Evolutionary conservation across 1,140 invertebrate genomes (phyloP).

Genomic region (Chironomus striatipennis): DNA sequence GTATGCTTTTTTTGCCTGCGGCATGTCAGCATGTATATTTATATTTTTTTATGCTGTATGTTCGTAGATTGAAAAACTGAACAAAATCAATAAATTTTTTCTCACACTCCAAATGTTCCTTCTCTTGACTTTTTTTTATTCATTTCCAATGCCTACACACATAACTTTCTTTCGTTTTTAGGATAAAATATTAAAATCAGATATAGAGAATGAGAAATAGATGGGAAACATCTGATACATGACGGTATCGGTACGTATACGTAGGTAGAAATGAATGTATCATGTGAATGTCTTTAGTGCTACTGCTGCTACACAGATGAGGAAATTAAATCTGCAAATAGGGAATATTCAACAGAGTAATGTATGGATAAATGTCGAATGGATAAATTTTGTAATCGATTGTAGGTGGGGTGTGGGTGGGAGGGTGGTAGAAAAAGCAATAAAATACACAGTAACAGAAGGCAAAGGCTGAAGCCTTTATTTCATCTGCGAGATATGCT

Average conservation of each 20-base stretch:
- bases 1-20: not conserved
- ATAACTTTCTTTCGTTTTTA: not conserved
- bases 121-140: too few species aligned
- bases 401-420: too few species aligned
- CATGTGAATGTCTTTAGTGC: conserved; percentile 6
- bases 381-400: too few species aligned
- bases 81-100: conserved; percentile 9
- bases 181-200: not conserved
- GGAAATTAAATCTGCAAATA: conserved; percentile 23
- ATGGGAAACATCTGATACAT: conserved; percentile 7
- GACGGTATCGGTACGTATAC: not conserved
- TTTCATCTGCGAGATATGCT: not conserved
- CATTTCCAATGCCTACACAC: too few species aligned
- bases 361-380: not conserved
- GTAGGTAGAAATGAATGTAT: not conserved
- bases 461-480: not conserved
- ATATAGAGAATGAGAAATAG: not conserved
- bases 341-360: conserved; percentile 17
- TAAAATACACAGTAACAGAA: not conserved
- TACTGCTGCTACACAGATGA: not conserved
- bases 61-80: not conserved
- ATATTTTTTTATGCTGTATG: too few species aligned
- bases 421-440: not conserved
- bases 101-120: not conserved
- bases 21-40: not conserved